Evolutionary conservation across 1,140 invertebrate species (phyloP).

Genomic region (Lanistes nyassanus): DNA sequence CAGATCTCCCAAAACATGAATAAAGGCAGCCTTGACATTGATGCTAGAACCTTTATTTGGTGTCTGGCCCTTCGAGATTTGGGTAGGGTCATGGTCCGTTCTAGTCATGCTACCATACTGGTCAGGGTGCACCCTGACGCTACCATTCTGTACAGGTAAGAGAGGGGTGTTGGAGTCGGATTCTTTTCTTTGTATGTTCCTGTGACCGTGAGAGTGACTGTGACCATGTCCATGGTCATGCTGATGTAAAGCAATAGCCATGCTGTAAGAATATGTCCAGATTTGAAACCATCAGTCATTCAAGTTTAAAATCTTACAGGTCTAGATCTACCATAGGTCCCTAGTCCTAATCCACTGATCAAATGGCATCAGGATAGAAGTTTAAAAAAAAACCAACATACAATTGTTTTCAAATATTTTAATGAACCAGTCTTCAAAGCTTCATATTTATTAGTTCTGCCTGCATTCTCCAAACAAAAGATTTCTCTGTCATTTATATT

Average conservation of each 20-base stretch:
- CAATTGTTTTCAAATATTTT: too few relatives aligned
- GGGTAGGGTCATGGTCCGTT: not conserved
- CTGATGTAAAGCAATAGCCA: slow-evolving; percentile 88
- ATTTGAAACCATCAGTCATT: not conserved
- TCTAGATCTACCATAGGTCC: too few relatives aligned
- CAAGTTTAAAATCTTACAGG: too few relatives aligned
- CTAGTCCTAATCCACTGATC: too few relatives aligned
- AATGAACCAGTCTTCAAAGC: too few relatives aligned
- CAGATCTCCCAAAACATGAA: slow-evolving; percentile 97
- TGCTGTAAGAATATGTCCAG: slow-evolving; percentile 72
- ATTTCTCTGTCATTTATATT: too few relatives aligned
- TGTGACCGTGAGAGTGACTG: slow-evolving; percentile 70
- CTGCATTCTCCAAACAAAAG: too few relatives aligned
- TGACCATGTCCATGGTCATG: slow-evolving; percentile 49
- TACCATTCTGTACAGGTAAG: not conserved
- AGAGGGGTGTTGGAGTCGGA: not conserved
- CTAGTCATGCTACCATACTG: slow-evolving; percentile 3
- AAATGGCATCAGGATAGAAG: too few relatives aligned
- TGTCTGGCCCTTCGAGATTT: not conserved
- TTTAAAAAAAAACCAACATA: too few relatives aligned
- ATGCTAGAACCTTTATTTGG: slow-evolving; percentile 75
- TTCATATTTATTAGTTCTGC: too few relatives aligned
- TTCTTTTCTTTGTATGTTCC: slow-evolving; percentile 7
- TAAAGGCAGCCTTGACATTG: slow-evolving; percentile 95
- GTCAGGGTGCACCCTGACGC: not conserved